phyloP scores from a whole-genome alignment of 2,888 invertebrate genomes.

The Oscheius sp. region DNA sequence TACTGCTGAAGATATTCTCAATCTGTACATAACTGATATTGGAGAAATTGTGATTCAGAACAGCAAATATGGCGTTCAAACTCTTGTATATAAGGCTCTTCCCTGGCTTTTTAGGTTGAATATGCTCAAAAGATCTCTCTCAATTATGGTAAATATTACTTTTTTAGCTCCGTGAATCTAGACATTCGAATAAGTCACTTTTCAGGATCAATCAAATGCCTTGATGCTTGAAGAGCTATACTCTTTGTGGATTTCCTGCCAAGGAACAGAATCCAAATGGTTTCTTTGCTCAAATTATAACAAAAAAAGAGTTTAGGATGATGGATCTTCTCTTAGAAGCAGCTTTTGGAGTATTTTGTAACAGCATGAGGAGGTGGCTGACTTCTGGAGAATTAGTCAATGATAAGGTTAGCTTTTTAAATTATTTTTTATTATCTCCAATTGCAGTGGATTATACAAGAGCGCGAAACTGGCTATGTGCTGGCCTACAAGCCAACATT shows the following conservation, averaged over 20 bases:
- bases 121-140: not conserved
- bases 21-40: slow-evolving; percentile 6
- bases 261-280: slow-evolving; percentile 10
- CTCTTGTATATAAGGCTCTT: not conserved
- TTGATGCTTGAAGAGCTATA: slow-evolving; percentile 1
- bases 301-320: slow-evolving; percentile 12
- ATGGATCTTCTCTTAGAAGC: not conserved
- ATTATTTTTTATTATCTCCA: not conserved
- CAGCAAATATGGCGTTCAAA: not conserved
- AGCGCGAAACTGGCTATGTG: not conserved
- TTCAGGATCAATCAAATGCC: not conserved
- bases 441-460: slow-evolving; percentile 20
- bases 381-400: slow-evolving; percentile 5
- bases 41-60: not conserved
- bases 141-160: not conserved
- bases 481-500: not conserved
- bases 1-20: not conserved
- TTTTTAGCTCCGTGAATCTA: not conserved
- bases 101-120: not conserved
- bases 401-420: not conserved
- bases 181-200: not conserved
- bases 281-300: too few relatives aligned
- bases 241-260: not conserved
- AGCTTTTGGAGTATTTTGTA: slow-evolving; percentile 18
- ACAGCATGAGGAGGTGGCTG: slow-evolving; percentile 13